Base-by-base conservation (phyloP, 2,797 vertebrate genomes). In the Pangasius larnaudii region DNA sequence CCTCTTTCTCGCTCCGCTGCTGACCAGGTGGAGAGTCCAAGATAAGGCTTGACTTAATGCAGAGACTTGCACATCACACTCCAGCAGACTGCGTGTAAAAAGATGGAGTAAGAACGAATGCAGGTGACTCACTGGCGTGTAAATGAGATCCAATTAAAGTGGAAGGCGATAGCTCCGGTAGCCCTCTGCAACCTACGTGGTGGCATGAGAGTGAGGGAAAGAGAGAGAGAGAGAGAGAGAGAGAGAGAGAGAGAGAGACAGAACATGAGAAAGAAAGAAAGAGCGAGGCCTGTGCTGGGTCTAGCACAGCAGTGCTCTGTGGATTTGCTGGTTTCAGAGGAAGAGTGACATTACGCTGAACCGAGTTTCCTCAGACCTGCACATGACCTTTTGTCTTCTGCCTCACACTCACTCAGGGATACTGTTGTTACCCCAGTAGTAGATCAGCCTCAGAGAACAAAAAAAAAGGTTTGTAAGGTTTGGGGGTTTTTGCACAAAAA, bases 131-230 rank as follows among this genome's bases (percentile, higher is more conserved):
- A 94, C 94, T 94, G 94, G 94, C 93, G 94, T 94, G 94, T 95
- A 96, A 96, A 96, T 95, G 95, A 96, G 95, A 95, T 95, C 95
- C 95, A 96, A 95, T 96, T 96, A 96, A 96, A 95, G 91, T 93
- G 92, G 93, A 92, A 93, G 94, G 94, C 91, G 63, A 27, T 51
- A 72, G 75, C 63, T 33, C n/a, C 59, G 61, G 92, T 94, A 92
- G 94, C 93, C 94, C 84, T 88, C 92, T 91, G 94, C 93, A 93
- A 94, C 93, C 92, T 88, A 85, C 92, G 91, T 90, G 77, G 92
- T 93, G 93, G 93, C 14, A 39, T 53, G 27, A 24, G 74, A 80
- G 67, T 22, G 59, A 65, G 74, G 78, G 85, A 85, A 30, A 19
- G 59, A 82, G 61, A 84, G 84, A 72, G 22, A 63, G 16, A 63